Conservation (phyloP, 2,113 vertebrate species). For the Ochotona princeps region DNA sequence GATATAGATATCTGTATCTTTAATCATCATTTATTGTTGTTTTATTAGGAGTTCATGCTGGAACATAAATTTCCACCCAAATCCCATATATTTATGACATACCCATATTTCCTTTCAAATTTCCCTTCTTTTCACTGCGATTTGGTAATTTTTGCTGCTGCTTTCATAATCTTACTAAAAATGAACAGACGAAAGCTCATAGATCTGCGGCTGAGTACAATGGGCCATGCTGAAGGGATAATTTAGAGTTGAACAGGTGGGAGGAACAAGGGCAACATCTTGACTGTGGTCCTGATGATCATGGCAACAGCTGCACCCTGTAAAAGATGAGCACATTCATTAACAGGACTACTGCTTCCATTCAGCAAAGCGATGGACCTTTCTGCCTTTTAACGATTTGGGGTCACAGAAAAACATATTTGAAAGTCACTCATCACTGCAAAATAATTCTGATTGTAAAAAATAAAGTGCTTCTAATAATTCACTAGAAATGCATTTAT, state of each 20-base stretch:
- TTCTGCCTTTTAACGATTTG: not conserved
- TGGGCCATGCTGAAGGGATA: not conserved
- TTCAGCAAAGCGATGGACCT: not conserved
- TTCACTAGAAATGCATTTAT: not conserved
- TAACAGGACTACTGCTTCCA: not conserved
- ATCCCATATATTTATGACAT: not conserved
- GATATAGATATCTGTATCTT: not conserved
- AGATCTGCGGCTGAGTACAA: not conserved
- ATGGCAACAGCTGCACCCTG: not conserved
- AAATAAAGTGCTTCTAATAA: not conserved
- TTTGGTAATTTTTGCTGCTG: not conserved
- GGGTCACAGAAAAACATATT: not conserved
- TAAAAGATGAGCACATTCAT: not conserved
- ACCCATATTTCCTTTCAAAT: not conserved
- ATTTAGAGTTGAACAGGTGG: not conserved
- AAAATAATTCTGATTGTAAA: conserved; percentile 13
- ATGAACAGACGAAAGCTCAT: not conserved
- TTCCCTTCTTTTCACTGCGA: not conserved
- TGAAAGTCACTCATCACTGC: not conserved
- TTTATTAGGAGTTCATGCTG: not conserved
- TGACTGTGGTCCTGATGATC: not conserved
- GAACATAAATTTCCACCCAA: not conserved
- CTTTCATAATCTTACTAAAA: not conserved
- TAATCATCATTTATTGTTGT: not conserved
- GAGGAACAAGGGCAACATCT: not conserved